Conservation (phyloP, 2,113 vertebrate species). For the Campylomormyrus tamandua region DNA sequence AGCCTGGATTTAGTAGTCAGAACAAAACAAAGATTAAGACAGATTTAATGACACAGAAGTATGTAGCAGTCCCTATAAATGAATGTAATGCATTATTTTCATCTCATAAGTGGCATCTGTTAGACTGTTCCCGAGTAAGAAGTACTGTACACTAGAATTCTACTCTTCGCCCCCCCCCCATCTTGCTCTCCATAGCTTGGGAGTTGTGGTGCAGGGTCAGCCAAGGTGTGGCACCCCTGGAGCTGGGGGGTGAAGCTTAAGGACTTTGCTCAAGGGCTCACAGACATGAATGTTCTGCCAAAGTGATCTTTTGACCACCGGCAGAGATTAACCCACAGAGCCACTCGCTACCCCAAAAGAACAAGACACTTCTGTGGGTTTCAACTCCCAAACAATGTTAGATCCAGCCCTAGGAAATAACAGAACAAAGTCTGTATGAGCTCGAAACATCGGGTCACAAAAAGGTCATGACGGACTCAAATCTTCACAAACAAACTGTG, state of each 20-base stretch:
- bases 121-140: neutral
- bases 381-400: neutral
- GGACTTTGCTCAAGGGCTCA: neutral
- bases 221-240: neutral
- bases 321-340: neutral
- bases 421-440: neutral
- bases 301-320: neutral
- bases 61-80: neutral
- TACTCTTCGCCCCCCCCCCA: neutral
- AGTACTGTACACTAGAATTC: neutral
- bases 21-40: conserved; percentile 2
- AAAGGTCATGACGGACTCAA: neutral
- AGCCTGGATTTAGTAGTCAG: neutral
- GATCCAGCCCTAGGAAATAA: neutral
- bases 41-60: neutral
- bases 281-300: neutral
- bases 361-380: neutral
- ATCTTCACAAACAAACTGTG: neutral
- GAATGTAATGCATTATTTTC: neutral
- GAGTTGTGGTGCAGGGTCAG: neutral
- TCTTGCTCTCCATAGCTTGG: neutral
- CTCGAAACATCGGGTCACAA: neutral
- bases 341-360: neutral
- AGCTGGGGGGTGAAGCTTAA: neutral
- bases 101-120: neutral